A percentile compares a stretch with the other conserved stretches of the same genome.
These are phyloP conservation scores for Hippolais icterina DNA, from an alignment of 2,113 vertebrate species.

Conservation along the genomic window DNA sequence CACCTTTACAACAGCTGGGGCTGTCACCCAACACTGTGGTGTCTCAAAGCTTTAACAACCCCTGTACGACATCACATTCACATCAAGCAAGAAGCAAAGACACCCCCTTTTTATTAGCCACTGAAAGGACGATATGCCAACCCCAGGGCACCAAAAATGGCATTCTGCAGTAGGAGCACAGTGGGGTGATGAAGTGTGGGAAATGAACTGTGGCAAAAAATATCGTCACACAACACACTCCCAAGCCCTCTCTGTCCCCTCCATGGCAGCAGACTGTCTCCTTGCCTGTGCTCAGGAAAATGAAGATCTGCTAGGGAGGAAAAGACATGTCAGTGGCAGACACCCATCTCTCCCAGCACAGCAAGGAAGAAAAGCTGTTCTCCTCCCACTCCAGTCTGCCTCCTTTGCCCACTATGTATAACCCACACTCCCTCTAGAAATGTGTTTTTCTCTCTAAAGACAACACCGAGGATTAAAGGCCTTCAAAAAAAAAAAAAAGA, in stretches of 20 bases:
- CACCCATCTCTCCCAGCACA: neutral
- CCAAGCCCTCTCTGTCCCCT: neutral
- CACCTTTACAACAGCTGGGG: neutral
- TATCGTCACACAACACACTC: no score
- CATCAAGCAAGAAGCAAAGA: neutral
- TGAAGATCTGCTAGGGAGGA: accelerated
- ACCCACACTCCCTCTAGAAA: neutral
- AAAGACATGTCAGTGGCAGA: neutral
- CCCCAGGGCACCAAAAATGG: neutral
- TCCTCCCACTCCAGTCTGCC: neutral
- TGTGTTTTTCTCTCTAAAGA: accelerated
- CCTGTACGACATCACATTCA: no score
- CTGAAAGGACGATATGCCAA: neutral
- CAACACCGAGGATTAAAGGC: neutral
- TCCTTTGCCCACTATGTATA: neutral
- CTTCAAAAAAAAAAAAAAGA: neutral
- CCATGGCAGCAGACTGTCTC: neutral
- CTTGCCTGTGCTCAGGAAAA: neutral
- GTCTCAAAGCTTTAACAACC: neutral
- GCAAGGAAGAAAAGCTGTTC: neutral
- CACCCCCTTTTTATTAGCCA: neutral
- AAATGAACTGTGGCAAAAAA: neutral
- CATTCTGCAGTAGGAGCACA: accelerated
- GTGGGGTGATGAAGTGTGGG: accelerated
- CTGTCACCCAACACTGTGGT: neutral